Evolutionary conservation across 2,797 vertebrate species (phyloP).

Genomic region (Glossophaga mutica): DNA sequence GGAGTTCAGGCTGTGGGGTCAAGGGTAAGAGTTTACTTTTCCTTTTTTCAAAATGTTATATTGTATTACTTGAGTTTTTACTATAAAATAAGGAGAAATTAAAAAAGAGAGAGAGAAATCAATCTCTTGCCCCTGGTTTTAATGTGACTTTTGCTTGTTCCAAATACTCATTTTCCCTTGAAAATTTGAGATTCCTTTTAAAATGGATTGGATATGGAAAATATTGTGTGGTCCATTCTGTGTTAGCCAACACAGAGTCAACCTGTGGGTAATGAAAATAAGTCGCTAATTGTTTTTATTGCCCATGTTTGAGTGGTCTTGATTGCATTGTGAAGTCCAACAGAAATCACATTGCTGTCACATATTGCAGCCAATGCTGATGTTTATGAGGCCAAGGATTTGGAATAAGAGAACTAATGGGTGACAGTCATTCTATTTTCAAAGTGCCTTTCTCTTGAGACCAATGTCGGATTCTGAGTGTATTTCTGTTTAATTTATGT

Average conservation of each 20-base stretch:
- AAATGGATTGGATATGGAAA: conserved; percentile 73
- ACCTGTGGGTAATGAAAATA: conserved; percentile 68
- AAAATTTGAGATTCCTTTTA: conserved; percentile 76
- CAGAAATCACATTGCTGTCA: conserved; percentile 60
- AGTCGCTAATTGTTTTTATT: conserved; percentile 68
- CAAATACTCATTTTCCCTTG: conserved; percentile 62
- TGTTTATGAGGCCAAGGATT: neutral
- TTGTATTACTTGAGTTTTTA: conserved; percentile 20
- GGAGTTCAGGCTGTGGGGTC: neutral
- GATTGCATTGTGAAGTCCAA: conserved; percentile 39
- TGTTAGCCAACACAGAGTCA: conserved; percentile 70
- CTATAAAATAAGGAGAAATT: neutral
- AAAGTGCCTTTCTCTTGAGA: conserved; percentile 27
- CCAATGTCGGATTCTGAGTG: neutral
- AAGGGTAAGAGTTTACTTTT: neutral
- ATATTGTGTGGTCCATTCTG: conserved; percentile 70
- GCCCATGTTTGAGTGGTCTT: conserved; percentile 40
- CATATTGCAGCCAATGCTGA: neutral
- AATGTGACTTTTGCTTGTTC: conserved; percentile 70
- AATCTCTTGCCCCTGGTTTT: conserved; percentile 46
- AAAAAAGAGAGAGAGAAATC: neutral
- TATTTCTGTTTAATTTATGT: conserved; percentile 17
- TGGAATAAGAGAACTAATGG: neutral
- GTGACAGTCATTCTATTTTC: conserved; percentile 8
- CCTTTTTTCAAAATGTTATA: neutral